Percentiles rank a stretch among this genome's conserved stretches.
Evolutionary conservation across 92 coral and sea anemone genomes (phyloP).

Genomic region (Meandrina meandrites): DNA sequence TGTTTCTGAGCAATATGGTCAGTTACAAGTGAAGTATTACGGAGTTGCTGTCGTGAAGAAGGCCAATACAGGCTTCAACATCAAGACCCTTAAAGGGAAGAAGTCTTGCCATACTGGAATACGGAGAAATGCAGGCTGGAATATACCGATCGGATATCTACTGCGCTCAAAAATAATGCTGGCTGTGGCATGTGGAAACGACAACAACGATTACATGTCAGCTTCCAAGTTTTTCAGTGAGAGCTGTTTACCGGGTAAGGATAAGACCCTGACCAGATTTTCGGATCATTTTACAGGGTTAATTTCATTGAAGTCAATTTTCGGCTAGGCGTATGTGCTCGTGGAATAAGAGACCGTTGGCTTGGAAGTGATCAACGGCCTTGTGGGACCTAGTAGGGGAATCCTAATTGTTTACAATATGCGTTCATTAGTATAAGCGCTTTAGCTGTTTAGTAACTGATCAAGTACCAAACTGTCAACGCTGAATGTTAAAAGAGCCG

Average conservation of each 20-base stretch:
- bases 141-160: slow-evolving; percentile 75
- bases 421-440: too few species aligned
- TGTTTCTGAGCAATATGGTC: slow-evolving; percentile 61
- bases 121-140: slow-evolving; percentile 78
- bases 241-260: slow-evolving; percentile 91
- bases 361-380: too few species aligned
- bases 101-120: slow-evolving; percentile 88
- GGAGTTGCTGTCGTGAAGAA: slow-evolving; percentile 83
- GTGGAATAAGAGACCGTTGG: too few species aligned
- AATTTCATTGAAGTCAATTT: too few species aligned
- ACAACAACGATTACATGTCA: slow-evolving; percentile 39
- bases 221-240: slow-evolving; percentile 60
- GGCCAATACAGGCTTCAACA: slow-evolving; percentile 25
- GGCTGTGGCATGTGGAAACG: slow-evolving; percentile 29
- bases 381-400: too few species aligned
- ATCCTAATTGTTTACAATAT: too few species aligned
- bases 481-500: too few species aligned
- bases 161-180: slow-evolving; percentile 24
- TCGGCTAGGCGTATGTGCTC: too few species aligned
- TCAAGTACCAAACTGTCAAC: too few species aligned
- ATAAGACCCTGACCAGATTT: not conserved
- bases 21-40: slow-evolving; percentile 45
- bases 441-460: too few species aligned
- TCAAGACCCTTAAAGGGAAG: slow-evolving; percentile 49
- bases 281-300: too few species aligned